phyloP scores from a whole-genome alignment of 2,113 vertebrate species.

The Campylomormyrus tamandua region DNA sequence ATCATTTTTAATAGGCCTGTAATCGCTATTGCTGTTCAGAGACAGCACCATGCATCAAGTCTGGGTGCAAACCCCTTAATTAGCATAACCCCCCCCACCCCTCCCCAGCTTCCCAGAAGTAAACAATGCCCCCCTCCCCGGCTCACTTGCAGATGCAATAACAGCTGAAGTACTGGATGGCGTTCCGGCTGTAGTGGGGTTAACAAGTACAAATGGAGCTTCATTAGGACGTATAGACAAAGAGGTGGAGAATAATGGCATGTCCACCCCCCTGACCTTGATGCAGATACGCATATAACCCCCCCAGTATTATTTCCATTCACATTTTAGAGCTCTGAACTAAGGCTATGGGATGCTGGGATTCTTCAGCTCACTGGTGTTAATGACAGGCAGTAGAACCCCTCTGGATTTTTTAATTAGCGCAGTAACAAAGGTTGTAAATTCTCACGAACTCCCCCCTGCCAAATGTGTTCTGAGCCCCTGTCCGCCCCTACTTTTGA shows the following conservation, averaged over 20 bases:
- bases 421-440: not conserved
- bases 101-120: not conserved
- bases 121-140: not conserved
- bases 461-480: not conserved
- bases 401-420: constrained; percentile 6
- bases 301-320: not conserved
- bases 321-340: not conserved
- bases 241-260: not conserved
- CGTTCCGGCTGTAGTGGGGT: not conserved
- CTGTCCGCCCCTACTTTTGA: not conserved
- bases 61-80: not conserved
- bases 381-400: constrained; percentile 1
- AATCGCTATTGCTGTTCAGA: not conserved
- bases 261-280: not conserved
- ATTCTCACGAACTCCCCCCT: not conserved
- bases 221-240: not conserved
- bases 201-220: not conserved
- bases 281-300: not conserved
- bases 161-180: not conserved
- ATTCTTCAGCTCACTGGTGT: not conserved
- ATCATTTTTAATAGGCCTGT: not conserved
- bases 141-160: too few relatives aligned
- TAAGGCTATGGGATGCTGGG: not conserved
- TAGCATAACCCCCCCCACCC: not conserved
- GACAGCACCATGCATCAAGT: not conserved